phyloP scores from a whole-genome alignment of 1,140 invertebrate genomes.

The Drosophila albomicans region DNA sequence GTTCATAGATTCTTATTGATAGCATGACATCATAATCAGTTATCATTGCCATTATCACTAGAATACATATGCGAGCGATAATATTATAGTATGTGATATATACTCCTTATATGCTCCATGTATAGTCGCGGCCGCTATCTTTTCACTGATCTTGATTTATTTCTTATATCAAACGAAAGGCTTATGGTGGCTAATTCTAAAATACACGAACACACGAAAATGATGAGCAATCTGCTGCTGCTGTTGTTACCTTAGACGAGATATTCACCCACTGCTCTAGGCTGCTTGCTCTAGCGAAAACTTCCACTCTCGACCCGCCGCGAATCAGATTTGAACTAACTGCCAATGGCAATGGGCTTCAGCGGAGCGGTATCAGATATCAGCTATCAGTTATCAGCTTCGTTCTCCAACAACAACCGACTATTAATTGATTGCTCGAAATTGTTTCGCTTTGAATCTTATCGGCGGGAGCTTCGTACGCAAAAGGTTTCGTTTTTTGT shows the following conservation, averaged over 20 bases:
- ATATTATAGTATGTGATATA: background rate
- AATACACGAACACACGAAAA: slow-evolving; percentile 22
- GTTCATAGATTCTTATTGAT: slow-evolving; percentile 31
- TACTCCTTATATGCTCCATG: background rate
- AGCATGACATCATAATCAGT: slow-evolving; percentile 59
- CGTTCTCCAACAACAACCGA: slow-evolving; percentile 18
- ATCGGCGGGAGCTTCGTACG: slow-evolving; percentile 41
- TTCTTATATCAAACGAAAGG: slow-evolving; percentile 1
- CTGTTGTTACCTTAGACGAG: slow-evolving; percentile 31
- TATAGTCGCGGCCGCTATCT: slow-evolving; percentile 40
- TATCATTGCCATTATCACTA: slow-evolving; percentile 26
- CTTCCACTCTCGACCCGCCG: slow-evolving; percentile 67
- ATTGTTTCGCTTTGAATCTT: slow-evolving; percentile 57
- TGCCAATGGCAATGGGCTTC: slow-evolving; percentile 45
- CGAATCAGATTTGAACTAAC: slow-evolving; percentile 76
- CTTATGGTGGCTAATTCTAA: slow-evolving; percentile 14
- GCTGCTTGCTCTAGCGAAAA: slow-evolving; percentile 32
- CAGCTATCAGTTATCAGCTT: slow-evolving; percentile 6
- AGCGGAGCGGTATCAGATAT: slow-evolving; percentile 51
- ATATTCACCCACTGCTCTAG: slow-evolving; percentile 25
- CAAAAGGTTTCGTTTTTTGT: slow-evolving; percentile 61
- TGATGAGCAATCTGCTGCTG: slow-evolving; percentile 40
- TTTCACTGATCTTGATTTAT: slow-evolving; percentile 62
- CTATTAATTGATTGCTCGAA: slow-evolving; percentile 78
- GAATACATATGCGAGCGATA: slow-evolving; percentile 25